A percentile compares a stretch with the other conserved stretches of the same genome.
Conservation (phyloP, 2,888 invertebrate species). For the Pyrrhia umbra region DNA sequence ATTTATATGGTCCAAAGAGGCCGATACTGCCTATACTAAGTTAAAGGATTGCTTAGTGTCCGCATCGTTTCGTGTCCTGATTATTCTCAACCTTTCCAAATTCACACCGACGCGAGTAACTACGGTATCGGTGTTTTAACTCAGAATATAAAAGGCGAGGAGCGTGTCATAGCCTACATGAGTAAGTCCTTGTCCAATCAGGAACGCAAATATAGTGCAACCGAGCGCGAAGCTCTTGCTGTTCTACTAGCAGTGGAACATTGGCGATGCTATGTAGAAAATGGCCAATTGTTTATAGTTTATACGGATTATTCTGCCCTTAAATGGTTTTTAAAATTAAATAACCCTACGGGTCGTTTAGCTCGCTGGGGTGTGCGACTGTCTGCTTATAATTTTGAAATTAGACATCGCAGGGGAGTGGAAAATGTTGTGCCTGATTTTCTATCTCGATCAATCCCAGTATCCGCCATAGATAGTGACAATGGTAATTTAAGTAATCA, state of each 20-base stretch:
- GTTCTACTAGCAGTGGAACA: no score
- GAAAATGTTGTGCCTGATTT: constrained; percentile 17
- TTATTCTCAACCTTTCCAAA: constrained; percentile 38
- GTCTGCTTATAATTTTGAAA: no score
- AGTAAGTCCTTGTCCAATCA: constrained; percentile 4
- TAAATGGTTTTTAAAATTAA: no score
- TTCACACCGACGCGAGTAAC: constrained; percentile 32
- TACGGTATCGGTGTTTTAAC: constrained; percentile 1
- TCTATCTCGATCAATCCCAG: background rate
- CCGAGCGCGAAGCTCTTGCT: no score
- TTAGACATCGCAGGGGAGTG: no score
- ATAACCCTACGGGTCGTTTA: no score
- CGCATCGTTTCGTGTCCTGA: constrained; percentile 44
- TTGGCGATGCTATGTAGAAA: no score
- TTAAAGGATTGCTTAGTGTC: constrained; percentile 41
- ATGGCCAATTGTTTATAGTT: no score
- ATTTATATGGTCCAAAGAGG: constrained; percentile 57
- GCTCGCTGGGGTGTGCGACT: no score
- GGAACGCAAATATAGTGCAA: no score
- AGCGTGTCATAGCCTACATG: constrained; percentile 1
- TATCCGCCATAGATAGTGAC: constrained; percentile 1
- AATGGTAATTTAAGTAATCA: background rate
- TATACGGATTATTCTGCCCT: no score
- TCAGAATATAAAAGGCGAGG: background rate
- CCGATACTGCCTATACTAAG: constrained; percentile 49